Conservation (phyloP, 2,888 invertebrate genomes). For the Hirudinaria manillensis region DNA sequence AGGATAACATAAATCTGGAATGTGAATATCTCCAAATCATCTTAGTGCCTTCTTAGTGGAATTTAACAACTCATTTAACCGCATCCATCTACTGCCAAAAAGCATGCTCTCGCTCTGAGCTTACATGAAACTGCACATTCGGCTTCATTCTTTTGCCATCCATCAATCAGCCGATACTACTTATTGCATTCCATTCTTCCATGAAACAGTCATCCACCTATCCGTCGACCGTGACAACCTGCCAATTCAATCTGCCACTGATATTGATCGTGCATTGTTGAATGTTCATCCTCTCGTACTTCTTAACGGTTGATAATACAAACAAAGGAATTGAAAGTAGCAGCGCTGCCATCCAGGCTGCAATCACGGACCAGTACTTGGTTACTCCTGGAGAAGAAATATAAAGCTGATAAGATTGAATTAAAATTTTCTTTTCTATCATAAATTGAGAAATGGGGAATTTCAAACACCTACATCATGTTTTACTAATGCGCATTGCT, state of each 20-base stretch:
- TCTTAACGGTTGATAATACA: not conserved
- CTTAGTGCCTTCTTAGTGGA: not conserved
- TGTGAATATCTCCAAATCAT: slow-evolving; percentile 25
- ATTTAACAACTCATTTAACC: not conserved
- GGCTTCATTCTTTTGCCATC: not conserved
- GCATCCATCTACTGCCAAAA: not conserved
- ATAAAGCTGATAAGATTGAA: not conserved
- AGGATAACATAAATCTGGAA: slow-evolving; percentile 47
- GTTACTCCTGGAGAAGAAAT: slow-evolving; percentile 16
- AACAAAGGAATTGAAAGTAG: slow-evolving; percentile 14
- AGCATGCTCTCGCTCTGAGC: not conserved
- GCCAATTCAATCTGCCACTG: not conserved
- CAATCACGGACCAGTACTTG: slow-evolving; percentile 22
- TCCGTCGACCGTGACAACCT: not conserved
- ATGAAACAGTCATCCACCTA: not conserved
- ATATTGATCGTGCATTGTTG: slow-evolving; percentile 8
- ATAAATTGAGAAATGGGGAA: too few species aligned
- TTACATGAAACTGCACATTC: not conserved
- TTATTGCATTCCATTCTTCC: not conserved
- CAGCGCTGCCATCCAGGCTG: slow-evolving; percentile 7
- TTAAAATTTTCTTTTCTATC: too few species aligned
- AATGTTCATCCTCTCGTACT: not conserved
- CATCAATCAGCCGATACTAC: not conserved
- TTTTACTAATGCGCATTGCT: too few species aligned
- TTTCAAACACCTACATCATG: too few species aligned